Evolutionary conservation across 2,888 invertebrate species (phyloP).

Genomic region (Glaucopsyche alexis): DNA sequence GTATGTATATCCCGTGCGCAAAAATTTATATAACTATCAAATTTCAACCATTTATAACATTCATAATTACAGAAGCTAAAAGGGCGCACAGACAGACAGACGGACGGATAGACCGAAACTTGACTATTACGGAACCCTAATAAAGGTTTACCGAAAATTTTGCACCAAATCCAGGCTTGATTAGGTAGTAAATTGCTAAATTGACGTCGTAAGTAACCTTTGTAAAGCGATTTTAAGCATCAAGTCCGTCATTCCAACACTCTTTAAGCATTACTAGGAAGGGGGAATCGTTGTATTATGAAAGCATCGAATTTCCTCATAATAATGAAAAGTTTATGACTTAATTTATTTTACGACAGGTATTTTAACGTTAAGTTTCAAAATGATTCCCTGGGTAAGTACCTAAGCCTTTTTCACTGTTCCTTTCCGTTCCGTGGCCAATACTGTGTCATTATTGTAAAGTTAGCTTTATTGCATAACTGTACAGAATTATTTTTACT

Average conservation of each 20-base stretch:
- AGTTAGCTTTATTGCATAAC: too few species aligned
- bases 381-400: constrained; percentile 25
- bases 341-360: constrained; percentile 31
- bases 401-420: constrained; percentile 27
- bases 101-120: too few species aligned
- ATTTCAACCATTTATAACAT: too few species aligned
- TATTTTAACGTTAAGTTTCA: constrained; percentile 28
- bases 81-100: too few species aligned
- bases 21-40: too few species aligned
- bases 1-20: too few species aligned
- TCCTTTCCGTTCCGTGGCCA: too few species aligned
- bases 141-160: background rate
- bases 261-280: background rate
- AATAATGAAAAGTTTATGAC: constrained; percentile 32
- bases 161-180: background rate
- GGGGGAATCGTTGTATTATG: constrained; percentile 24
- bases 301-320: constrained; percentile 30
- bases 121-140: background rate
- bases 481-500: too few species aligned
- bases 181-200: background rate
- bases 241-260: constrained; percentile 19
- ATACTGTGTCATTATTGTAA: too few species aligned
- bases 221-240: background rate
- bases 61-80: too few species aligned
- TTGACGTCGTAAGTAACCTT: background rate